phyloP scores from a whole-genome alignment of 2,113 vertebrate species.

The Saccopteryx leptura region DNA sequence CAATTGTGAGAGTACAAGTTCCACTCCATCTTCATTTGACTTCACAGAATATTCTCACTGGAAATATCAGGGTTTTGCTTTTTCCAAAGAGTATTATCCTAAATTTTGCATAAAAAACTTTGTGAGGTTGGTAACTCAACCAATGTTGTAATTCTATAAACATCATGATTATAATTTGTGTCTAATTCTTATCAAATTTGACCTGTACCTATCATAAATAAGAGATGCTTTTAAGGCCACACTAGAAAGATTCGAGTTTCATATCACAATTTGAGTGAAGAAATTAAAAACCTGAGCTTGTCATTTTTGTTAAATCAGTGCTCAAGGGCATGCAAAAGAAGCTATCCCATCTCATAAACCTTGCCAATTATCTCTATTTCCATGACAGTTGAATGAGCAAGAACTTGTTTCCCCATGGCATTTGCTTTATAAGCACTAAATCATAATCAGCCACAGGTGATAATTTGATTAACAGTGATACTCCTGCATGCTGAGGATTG shows the following conservation, averaged over 20 bases:
- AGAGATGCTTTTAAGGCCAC: conserved; percentile 46
- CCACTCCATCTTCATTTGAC: background rate
- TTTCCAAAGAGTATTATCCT: background rate
- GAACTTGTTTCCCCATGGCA: background rate
- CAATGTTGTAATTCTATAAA: background rate
- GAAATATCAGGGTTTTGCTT: background rate
- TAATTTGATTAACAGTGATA: conserved; percentile 32
- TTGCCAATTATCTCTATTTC: conserved; percentile 36
- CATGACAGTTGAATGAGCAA: background rate
- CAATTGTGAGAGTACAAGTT: background rate
- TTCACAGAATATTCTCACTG: background rate
- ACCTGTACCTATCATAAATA: background rate
- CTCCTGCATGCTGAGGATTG: background rate
- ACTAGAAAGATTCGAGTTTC: background rate
- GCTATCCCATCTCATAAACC: background rate
- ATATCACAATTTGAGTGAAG: background rate
- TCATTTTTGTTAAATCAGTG: background rate
- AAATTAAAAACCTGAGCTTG: background rate
- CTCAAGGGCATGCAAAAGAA: background rate
- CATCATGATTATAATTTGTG: background rate
- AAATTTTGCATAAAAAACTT: background rate
- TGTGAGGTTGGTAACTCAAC: background rate
- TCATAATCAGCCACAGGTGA: background rate
- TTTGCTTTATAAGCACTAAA: conserved; percentile 36
- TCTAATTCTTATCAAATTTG: background rate